Evolutionary conservation across 2,113 vertebrate species (phyloP).

Genomic region (Corythaixoides concolor): DNA sequence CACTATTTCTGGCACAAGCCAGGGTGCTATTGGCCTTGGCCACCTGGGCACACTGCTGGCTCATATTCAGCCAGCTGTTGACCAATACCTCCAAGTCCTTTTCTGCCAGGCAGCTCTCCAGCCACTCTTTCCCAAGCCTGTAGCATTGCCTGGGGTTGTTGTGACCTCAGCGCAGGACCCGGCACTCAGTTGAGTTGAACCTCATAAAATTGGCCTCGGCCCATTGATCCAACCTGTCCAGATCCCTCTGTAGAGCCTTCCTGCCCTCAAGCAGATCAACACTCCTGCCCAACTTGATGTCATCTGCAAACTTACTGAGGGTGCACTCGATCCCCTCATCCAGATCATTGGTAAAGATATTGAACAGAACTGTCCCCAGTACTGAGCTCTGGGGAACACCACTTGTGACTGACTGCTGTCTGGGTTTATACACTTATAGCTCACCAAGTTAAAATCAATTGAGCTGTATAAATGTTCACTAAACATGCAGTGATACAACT

Average conservation of each 20-base stretch:
- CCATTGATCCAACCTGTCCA: not conserved
- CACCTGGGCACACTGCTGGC: not conserved
- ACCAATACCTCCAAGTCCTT: not conserved
- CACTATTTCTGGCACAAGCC: not conserved
- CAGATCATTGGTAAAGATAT: too few species aligned
- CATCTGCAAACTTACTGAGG: too few species aligned
- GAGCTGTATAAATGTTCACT: not conserved
- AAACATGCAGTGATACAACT: not conserved
- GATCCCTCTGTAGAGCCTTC: not conserved
- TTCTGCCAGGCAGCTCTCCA: rapidly evolving
- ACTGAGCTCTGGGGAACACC: too few species aligned
- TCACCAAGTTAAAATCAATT: not conserved
- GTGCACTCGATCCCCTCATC: too few species aligned
- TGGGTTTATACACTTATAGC: not conserved
- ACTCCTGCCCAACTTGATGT: too few species aligned
- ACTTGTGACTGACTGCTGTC: rapidly evolving
- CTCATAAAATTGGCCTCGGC: rapidly evolving
- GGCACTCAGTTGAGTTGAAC: not conserved
- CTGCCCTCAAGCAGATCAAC: not conserved
- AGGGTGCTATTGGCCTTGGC: not conserved
- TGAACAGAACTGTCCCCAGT: too few species aligned
- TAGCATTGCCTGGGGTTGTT: rapidly evolving
- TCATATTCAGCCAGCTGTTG: rapidly evolving
- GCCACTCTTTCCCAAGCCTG: not conserved
- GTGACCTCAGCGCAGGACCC: not conserved